A percentile compares a stretch with the other conserved stretches of the same genome.
phyloP scores from a whole-genome alignment of 2,888 invertebrate genomes.

The Lasius platythorax region DNA sequence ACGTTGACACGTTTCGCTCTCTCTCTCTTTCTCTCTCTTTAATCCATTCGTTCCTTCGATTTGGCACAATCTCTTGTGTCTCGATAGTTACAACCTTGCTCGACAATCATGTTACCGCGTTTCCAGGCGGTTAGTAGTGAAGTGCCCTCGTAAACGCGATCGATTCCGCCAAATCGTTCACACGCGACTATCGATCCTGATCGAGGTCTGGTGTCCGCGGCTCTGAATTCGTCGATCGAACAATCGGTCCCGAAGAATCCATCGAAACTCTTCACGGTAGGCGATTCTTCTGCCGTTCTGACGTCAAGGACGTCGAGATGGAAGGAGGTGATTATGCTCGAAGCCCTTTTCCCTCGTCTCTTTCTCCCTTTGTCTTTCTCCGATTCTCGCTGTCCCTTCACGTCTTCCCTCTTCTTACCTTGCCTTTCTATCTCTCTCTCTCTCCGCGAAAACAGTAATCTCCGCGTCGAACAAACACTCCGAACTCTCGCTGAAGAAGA shows the following conservation, averaged over 20 bases:
- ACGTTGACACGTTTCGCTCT: background rate
- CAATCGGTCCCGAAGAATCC: slow-evolving; percentile 66
- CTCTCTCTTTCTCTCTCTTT: background rate
- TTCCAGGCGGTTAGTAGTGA: background rate
- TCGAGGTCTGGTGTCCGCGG: slow-evolving; percentile 51
- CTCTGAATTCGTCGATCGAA: slow-evolving; percentile 49
- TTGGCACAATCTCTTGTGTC: background rate
- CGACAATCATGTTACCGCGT: slow-evolving; percentile 12
- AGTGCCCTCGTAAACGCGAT: background rate
- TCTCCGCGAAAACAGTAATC: slow-evolving; percentile 75
- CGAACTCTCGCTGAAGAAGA: slow-evolving; percentile 67
- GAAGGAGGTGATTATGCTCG: slow-evolving; percentile 77
- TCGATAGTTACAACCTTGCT: background rate
- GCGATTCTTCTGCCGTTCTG: slow-evolving; percentile 49
- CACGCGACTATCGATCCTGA: slow-evolving; percentile 51
- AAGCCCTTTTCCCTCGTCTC: slow-evolving; percentile 53
- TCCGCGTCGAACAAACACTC: slow-evolving; percentile 79
- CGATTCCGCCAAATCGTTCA: slow-evolving; percentile 26
- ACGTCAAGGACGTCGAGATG: slow-evolving; percentile 56
- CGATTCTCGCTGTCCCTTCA: slow-evolving; percentile 18
- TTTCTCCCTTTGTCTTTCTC: slow-evolving; percentile 33
- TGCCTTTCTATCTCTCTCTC: slow-evolving; percentile 46
- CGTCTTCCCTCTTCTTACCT: slow-evolving; percentile 50
- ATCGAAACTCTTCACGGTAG: slow-evolving; percentile 58
- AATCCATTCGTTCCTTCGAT: background rate